Conservation (phyloP, 2,113 vertebrate genomes). For the Sceloporus tristichus region DNA sequence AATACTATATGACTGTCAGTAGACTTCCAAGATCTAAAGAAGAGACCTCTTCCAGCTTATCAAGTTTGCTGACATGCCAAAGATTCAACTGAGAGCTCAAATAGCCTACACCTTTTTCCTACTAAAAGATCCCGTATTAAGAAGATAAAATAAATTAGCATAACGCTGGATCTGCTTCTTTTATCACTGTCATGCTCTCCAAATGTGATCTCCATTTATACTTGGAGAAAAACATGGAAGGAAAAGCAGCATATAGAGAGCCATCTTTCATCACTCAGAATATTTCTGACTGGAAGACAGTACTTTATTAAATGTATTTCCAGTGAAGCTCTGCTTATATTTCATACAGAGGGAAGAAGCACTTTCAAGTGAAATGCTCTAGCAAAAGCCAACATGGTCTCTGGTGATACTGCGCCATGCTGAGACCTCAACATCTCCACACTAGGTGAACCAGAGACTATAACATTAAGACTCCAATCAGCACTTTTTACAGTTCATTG, state of each 20-base stretch:
- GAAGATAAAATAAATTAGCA: neutral
- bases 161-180: neutral
- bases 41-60: neutral
- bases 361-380: no score
- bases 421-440: neutral
- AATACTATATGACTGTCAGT: neutral
- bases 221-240: neutral
- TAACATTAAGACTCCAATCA: neutral
- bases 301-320: neutral
- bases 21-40: neutral
- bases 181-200: neutral
- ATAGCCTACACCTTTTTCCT: neutral
- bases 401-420: no score
- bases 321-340: neutral
- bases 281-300: neutral
- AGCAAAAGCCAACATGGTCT: no score
- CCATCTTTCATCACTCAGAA: neutral
- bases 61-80: neutral
- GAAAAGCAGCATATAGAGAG: neutral
- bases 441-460: neutral
- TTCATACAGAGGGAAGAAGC: no score
- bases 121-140: neutral
- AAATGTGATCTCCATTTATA: neutral
- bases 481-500: neutral
- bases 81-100: neutral